Conservation (phyloP, 2,113 vertebrate genomes). For the Orycteropus afer region DNA sequence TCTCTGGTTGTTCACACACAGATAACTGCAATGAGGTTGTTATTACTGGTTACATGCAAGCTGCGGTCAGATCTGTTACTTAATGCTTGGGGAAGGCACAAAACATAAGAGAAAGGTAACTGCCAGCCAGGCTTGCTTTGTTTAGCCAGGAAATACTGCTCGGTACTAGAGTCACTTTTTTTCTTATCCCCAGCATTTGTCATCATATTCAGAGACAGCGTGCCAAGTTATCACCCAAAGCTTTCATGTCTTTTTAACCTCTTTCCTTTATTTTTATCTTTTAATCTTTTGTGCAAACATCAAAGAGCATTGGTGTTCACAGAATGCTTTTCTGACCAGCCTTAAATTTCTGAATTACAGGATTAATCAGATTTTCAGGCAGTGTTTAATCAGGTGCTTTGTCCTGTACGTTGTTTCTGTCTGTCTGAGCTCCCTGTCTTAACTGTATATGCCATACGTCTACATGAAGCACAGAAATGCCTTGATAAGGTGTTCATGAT, state of each 20-base stretch:
- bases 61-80: conserved; percentile 94
- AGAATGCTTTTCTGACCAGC: conserved; percentile 83
- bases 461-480: conserved; percentile 84
- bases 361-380: conserved; percentile 79
- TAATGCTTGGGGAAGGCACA: conserved; percentile 92
- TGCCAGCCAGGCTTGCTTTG: conserved; percentile 88
- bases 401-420: conserved; percentile 85
- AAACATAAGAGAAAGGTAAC: conserved; percentile 93
- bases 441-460: conserved; percentile 85
- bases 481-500: conserved; percentile 77
- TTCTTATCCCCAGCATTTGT: conserved; percentile 80
- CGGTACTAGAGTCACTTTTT: conserved; percentile 78
- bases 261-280: conserved; percentile 66
- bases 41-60: conserved; percentile 96
- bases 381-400: conserved; percentile 84
- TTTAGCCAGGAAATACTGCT: conserved; percentile 86
- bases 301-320: conserved; percentile 72
- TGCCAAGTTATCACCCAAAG: conserved; percentile 80
- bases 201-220: conserved; percentile 83
- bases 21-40: conserved; percentile 98
- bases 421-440: conserved; percentile 84
- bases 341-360: conserved; percentile 83
- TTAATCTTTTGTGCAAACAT: conserved; percentile 62
- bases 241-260: conserved; percentile 65
- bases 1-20: conserved; percentile 95